Evolutionary conservation across 2,888 invertebrate species (phyloP).

Genomic region (Ariolimax columbianus): DNA sequence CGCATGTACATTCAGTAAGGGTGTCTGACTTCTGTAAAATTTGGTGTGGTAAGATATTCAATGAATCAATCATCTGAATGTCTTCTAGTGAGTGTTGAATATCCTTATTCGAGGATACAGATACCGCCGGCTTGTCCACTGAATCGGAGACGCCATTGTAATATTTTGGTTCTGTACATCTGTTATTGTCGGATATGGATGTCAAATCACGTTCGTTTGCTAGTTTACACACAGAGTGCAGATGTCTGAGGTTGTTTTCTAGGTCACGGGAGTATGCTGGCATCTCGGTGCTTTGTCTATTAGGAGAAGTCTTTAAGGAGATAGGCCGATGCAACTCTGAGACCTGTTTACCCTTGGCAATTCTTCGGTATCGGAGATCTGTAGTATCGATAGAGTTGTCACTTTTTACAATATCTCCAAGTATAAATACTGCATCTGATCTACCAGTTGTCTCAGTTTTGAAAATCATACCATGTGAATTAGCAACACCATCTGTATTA

Average conservation of each 20-base stretch:
- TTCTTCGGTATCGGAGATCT: not conserved
- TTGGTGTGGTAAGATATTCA: no score
- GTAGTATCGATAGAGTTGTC: not conserved
- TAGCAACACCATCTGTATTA: no score
- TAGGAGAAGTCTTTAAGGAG: not conserved
- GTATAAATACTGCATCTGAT: no score
- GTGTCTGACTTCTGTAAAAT: no score
- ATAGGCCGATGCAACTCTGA: not conserved
- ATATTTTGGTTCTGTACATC: not conserved
- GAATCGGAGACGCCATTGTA: not conserved
- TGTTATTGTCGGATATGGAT: not conserved
- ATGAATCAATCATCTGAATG: no score
- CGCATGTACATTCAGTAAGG: no score
- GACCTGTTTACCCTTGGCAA: not conserved
- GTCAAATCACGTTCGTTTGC: not conserved
- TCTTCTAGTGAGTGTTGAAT: no score
- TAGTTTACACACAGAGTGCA: not conserved
- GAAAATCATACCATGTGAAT: no score
- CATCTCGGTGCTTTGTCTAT: not conserved
- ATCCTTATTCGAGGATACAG: no score
- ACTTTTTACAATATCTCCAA: not conserved
- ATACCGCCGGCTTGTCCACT: not conserved
- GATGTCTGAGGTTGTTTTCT: not conserved
- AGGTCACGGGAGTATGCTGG: not conserved
- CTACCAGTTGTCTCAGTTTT: no score